Evolutionary conservation across 2,888 invertebrate genomes (phyloP).

Genomic region (Eilema depressum): DNA sequence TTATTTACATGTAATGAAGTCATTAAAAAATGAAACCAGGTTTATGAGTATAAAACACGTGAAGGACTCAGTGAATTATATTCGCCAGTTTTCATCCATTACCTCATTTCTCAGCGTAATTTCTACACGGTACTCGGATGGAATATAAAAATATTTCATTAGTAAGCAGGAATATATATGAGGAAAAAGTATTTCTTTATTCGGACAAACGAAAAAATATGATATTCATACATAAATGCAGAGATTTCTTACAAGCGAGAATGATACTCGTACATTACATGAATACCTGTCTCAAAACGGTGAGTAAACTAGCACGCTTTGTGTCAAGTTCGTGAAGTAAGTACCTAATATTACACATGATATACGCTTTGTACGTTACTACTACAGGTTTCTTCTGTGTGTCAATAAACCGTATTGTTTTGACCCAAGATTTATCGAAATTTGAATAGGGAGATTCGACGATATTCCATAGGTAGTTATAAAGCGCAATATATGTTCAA

Average conservation of each 20-base stretch:
- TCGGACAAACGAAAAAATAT: constrained; percentile 12
- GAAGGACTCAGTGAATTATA: not conserved
- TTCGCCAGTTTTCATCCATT: not conserved
- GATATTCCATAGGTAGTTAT: not conserved
- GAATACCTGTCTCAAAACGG: constrained; percentile 7
- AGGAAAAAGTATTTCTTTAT: constrained; percentile 12
- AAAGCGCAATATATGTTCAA: too few relatives aligned
- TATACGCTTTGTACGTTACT: not conserved
- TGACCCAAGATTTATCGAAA: not conserved
- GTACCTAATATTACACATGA: not conserved
- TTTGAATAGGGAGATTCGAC: too few relatives aligned
- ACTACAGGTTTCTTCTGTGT: not conserved
- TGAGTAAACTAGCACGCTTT: constrained; percentile 28
- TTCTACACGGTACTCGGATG: not conserved
- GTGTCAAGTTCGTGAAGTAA: not conserved
- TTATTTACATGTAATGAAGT: not conserved
- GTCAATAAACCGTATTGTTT: not conserved
- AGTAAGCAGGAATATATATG: not conserved
- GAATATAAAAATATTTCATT: constrained; percentile 16
- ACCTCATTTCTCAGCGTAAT: not conserved
- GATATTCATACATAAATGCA: constrained; percentile 1
- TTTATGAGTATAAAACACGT: not conserved
- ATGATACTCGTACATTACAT: constrained; percentile 15
- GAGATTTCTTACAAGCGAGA: constrained; percentile 6
- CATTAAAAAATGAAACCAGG: not conserved